Conservation (phyloP, 2,888 invertebrate genomes). For the Brassicogethes aeneus region DNA sequence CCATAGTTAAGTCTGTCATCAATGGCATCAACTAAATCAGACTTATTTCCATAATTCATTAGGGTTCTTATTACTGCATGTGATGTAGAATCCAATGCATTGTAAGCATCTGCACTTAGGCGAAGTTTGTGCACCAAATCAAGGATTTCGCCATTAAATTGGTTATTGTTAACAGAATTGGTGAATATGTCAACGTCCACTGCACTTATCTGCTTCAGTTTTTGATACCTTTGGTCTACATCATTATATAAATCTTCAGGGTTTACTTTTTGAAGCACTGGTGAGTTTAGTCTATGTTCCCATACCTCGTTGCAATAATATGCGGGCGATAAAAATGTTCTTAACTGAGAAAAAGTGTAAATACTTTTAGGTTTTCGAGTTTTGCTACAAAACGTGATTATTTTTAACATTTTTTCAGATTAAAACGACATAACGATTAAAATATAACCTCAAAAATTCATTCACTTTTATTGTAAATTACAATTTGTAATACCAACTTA, state of each 20-base stretch:
- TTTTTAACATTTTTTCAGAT: not conserved
- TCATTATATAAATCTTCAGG: constrained; percentile 60
- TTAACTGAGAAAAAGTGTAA: no score
- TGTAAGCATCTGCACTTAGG: constrained; percentile 59
- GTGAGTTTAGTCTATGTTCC: constrained; percentile 53
- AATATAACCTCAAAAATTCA: not conserved
- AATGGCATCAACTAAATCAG: constrained; percentile 61
- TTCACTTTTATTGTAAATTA: not conserved
- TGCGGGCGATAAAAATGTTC: constrained; percentile 59
- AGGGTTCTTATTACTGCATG: constrained; percentile 68
- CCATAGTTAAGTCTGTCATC: constrained; percentile 82
- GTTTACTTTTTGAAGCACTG: constrained; percentile 53
- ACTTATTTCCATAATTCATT: constrained; percentile 46
- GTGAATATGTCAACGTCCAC: constrained; percentile 79
- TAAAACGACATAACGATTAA: not conserved
- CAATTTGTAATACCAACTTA: no score
- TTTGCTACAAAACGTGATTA: not conserved
- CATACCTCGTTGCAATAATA: constrained; percentile 66
- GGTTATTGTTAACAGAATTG: constrained; percentile 53
- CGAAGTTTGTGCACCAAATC: constrained; percentile 65
- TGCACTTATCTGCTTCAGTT: constrained; percentile 56
- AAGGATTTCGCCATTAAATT: constrained; percentile 60
- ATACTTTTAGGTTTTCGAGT: no score
- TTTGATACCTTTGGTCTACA: constrained; percentile 57
- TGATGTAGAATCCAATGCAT: constrained; percentile 68